Evolutionary conservation across 2,113 vertebrate genomes (phyloP).

Genomic region (Rhabdornis inornatus): DNA sequence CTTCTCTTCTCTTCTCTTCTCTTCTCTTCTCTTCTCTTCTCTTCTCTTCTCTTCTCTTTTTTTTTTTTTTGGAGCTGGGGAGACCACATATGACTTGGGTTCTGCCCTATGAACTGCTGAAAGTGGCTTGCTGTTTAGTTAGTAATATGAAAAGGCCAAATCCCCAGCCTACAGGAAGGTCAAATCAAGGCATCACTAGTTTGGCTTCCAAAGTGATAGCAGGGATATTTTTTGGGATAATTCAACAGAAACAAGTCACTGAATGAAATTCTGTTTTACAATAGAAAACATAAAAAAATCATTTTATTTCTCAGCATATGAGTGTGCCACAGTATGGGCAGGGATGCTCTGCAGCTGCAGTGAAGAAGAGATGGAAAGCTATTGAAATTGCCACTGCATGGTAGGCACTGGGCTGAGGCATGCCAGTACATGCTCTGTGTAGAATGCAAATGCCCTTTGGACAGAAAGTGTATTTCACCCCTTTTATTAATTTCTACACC

Average conservation of each 20-base stretch:
- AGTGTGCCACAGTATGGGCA: not conserved
- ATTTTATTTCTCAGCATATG: not conserved
- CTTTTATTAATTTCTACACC: not conserved
- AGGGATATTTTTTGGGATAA: not conserved
- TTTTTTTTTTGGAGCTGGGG: not conserved
- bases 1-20: too few species aligned
- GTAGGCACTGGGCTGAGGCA: not conserved
- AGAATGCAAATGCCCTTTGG: not conserved
- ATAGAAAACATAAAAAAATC: not conserved
- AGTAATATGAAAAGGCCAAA: not conserved
- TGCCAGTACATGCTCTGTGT: rapidly evolving
- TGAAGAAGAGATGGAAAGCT: not conserved
- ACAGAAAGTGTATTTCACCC: not conserved
- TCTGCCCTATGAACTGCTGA: not conserved
- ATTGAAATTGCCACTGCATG: not conserved
- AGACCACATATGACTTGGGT: not conserved
- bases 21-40: too few species aligned
- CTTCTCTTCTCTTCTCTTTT: too few species aligned
- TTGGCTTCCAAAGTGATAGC: not conserved
- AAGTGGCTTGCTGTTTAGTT: not conserved
- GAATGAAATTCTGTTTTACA: not conserved
- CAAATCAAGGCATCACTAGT: not conserved
- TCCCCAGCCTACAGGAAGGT: not conserved
- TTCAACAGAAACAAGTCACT: not conserved
- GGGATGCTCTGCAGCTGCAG: not conserved